phyloP scores from a whole-genome alignment of 2,797 vertebrate genomes.

The Ceyx erithaca region DNA sequence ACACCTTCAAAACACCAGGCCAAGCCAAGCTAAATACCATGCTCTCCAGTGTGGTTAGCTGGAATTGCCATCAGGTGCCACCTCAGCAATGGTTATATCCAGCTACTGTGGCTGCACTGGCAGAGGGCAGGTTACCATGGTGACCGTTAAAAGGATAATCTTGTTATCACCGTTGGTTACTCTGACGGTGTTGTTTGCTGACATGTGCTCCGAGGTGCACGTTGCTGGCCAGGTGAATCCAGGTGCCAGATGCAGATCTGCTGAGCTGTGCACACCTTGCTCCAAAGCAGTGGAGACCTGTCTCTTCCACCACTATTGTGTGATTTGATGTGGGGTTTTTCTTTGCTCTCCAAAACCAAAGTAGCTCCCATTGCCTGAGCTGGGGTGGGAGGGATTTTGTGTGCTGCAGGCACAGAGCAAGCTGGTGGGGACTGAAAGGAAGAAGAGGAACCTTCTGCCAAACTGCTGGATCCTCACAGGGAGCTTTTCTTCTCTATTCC shows the following conservation, averaged over 20 bases:
- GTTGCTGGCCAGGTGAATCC: fast-evolving
- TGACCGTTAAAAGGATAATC: background rate
- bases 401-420: background rate
- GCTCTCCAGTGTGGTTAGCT: fast-evolving
- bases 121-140: background rate
- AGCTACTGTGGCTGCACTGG: background rate
- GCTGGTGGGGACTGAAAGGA: background rate
- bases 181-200: fast-evolving
- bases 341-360: background rate
- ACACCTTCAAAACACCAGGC: fast-evolving
- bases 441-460: background rate
- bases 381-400: background rate
- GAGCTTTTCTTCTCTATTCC: background rate
- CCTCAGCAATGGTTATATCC: background rate
- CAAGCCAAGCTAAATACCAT: fast-evolving
- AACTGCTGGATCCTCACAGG: background rate
- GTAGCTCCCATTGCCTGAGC: fast-evolving
- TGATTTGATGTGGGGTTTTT: background rate
- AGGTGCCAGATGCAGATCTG: background rate
- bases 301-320: fast-evolving
- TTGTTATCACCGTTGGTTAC: background rate
- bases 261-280: background rate
- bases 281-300: fast-evolving
- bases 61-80: background rate
- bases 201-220: background rate